Evolutionary conservation across 1,140 invertebrate genomes (phyloP).

Genomic region (Heliconius eleuchia): DNA sequence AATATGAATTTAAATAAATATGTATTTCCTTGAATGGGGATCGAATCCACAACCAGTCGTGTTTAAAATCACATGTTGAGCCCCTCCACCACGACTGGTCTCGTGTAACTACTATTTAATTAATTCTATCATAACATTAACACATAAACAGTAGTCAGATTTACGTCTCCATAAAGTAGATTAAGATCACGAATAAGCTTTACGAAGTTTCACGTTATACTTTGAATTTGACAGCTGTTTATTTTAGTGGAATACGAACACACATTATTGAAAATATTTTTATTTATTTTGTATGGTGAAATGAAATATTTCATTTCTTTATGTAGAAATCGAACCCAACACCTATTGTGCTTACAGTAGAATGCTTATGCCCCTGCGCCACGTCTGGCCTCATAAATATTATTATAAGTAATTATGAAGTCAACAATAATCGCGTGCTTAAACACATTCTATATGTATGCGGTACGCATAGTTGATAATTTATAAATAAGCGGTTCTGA

Average conservation of each 20-base stretch:
- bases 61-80: not conserved
- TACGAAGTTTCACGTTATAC: not conserved
- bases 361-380: no score
- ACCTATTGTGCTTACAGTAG: no score
- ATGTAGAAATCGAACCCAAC: no score
- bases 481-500: not conserved
- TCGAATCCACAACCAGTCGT: not conserved
- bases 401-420: not conserved
- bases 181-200: not conserved
- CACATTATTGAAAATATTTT: no score
- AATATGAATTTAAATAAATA: no score
- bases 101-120: no score
- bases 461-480: not conserved
- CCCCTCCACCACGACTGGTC: no score
- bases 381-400: not conserved
- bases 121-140: not conserved
- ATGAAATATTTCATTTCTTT: no score
- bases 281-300: no score
- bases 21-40: no score
- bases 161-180: not conserved
- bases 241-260: not conserved
- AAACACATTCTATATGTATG: not conserved
- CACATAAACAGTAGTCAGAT: not conserved
- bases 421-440: not conserved
- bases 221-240: not conserved